Conservation (phyloP, 2,888 invertebrate species). For the Dione juno region DNA sequence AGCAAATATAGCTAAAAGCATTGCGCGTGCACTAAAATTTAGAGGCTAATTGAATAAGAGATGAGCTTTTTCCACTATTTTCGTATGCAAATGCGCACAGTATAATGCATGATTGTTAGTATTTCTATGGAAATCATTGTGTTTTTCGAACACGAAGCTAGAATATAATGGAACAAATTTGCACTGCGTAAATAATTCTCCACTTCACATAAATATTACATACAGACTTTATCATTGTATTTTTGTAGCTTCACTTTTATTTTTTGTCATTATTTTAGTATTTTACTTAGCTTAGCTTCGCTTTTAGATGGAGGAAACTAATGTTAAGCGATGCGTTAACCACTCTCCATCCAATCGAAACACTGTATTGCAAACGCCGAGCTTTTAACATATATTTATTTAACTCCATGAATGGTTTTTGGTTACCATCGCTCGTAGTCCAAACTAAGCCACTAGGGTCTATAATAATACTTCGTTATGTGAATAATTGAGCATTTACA, state of each 20-base stretch:
- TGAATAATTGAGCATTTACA: constrained; percentile 14
- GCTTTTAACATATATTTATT: background rate
- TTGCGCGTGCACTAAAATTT: constrained; percentile 11
- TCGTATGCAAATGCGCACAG: background rate
- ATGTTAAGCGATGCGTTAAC: background rate
- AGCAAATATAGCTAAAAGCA: constrained; percentile 18
- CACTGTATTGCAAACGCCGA: background rate
- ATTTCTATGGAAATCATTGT: background rate
- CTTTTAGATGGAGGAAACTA: background rate
- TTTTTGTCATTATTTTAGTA: too few relatives aligned
- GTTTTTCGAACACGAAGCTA: background rate
- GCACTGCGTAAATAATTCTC: too few relatives aligned
- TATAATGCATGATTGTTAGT: background rate
- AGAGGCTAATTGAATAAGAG: constrained; percentile 15
- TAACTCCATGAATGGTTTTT: background rate
- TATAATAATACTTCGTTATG: background rate
- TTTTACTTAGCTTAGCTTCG: background rate
- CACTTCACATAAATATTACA: too few relatives aligned
- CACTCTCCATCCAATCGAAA: background rate
- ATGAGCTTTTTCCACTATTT: constrained; percentile 3
- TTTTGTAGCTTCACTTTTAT: too few relatives aligned
- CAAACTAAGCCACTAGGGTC: background rate
- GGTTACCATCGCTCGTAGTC: background rate
- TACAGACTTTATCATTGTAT: background rate
- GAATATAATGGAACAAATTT: too few relatives aligned